A percentile compares a stretch with the other conserved stretches of the same genome.
Evolutionary conservation across 2,888 invertebrate species (phyloP).

Genomic region (Rhagophthalmus giganteus): DNA sequence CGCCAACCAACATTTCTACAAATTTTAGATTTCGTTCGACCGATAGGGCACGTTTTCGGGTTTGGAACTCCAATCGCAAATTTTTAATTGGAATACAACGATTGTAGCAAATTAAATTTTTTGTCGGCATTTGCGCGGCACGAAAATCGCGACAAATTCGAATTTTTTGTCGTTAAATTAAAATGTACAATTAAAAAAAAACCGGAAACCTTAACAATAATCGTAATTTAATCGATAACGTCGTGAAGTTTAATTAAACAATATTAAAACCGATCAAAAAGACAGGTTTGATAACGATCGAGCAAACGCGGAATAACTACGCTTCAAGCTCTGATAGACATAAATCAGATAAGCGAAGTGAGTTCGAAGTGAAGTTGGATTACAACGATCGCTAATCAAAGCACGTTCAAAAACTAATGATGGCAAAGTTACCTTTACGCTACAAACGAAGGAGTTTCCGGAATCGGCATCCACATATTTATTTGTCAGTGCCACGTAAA

Average conservation of each 20-base stretch:
- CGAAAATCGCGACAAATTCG: too few relatives aligned
- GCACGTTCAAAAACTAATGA: constrained; percentile 29
- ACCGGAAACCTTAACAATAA: too few relatives aligned
- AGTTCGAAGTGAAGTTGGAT: constrained; percentile 27
- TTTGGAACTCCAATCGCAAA: too few relatives aligned
- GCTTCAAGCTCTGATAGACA: constrained; percentile 21
- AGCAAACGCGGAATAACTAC: constrained; percentile 9
- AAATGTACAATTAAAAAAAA: too few relatives aligned
- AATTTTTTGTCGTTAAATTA: too few relatives aligned
- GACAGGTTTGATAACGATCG: constrained; percentile 18
- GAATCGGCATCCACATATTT: constrained; percentile 13
- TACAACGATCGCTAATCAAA: constrained; percentile 27
- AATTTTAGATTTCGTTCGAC: too few relatives aligned
- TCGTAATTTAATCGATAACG: not conserved
- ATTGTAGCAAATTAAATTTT: too few relatives aligned
- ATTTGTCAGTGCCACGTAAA: constrained; percentile 5
- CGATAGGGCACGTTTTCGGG: too few relatives aligned
- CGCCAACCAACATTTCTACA: too few relatives aligned
- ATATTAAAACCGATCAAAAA: constrained; percentile 24
- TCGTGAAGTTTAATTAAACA: constrained; percentile 16
- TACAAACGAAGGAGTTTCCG: constrained; percentile 16
- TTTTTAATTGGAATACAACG: too few relatives aligned
- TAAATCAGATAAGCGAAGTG: constrained; percentile 27
- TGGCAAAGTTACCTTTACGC: constrained; percentile 14
- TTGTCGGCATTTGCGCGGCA: too few relatives aligned